Percentiles rank a stretch among this genome's conserved stretches.
These are phyloP conservation scores for Drepanosiphum platanoidis DNA, from an alignment of 2,888 invertebrate genomes.

Conservation along the genomic window DNA sequence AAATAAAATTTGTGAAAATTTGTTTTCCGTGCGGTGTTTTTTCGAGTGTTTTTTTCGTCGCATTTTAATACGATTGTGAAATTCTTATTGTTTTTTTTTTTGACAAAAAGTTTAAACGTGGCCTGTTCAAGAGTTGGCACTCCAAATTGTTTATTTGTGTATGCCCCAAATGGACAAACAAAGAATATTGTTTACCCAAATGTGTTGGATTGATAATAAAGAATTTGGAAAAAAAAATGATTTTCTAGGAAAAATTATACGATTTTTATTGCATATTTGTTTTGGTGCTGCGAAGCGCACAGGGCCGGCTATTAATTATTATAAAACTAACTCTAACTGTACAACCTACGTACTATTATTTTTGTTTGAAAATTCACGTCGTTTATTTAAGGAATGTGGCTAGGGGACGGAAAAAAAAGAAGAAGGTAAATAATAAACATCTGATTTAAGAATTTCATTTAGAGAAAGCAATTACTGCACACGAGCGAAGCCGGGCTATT, in stretches of 20 bases:
- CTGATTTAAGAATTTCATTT: constrained; percentile 14
- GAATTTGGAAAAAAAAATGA: too few species aligned
- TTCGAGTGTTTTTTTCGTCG: too few species aligned
- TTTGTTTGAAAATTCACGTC: constrained; percentile 16
- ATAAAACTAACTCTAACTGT: constrained; percentile 17
- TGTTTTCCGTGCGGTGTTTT: too few species aligned
- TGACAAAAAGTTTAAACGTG: too few species aligned
- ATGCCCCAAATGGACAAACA: neutral
- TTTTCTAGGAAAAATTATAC: too few species aligned
- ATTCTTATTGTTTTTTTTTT: too few species aligned
- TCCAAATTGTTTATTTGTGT: too few species aligned
- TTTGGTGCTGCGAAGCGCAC: constrained; percentile 17
- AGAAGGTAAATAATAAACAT: constrained; percentile 24
- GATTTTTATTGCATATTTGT: constrained; percentile 13
- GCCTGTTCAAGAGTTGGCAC: too few species aligned
- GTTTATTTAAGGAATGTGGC: constrained; percentile 10
- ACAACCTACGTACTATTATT: constrained; percentile 11
- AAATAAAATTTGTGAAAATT: too few species aligned
- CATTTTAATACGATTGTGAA: too few species aligned
- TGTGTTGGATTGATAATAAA: constrained; percentile 9
- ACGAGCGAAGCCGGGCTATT: constrained; percentile 13
- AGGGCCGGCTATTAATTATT: constrained; percentile 22
- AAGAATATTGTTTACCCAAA: constrained; percentile 7
- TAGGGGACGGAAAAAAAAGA: constrained; percentile 13
- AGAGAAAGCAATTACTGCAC: constrained; percentile 10